Evolutionary conservation across 2,888 invertebrate species (phyloP).

Genomic region (Ormyrus thymus): DNA sequence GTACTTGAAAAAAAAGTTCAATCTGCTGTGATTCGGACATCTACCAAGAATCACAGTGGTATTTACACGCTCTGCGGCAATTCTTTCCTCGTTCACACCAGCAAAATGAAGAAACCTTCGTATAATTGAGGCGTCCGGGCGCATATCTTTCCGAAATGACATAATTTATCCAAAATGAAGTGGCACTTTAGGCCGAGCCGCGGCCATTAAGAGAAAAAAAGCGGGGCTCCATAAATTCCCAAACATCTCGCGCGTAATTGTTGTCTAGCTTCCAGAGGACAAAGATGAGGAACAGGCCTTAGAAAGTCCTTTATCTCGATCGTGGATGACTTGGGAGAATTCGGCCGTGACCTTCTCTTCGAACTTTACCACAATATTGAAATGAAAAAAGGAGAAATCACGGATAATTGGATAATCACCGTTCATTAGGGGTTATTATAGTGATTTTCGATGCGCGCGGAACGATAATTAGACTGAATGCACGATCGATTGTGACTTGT

Average conservation of each 20-base stretch:
- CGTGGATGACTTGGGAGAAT: conserved; percentile 30
- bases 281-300: conserved; percentile 1
- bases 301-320: conserved; percentile 28
- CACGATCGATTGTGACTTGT: conserved; percentile 45
- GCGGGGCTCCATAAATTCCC: background rate
- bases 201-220: background rate
- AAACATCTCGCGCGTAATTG: conserved; percentile 4
- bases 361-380: background rate
- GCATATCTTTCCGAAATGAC: conserved; percentile 10
- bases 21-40: too few relatives aligned
- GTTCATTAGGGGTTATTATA: conserved; percentile 45
- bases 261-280: background rate
- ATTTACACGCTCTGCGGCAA: background rate
- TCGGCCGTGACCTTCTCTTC: conserved; percentile 37
- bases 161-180: conserved; percentile 38
- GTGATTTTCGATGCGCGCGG: conserved; percentile 34
- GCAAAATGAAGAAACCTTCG: background rate
- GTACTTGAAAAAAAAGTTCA: too few relatives aligned
- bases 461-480: conserved; percentile 37
- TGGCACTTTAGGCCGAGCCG: conserved; percentile 20
- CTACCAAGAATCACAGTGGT: too few relatives aligned
- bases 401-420: conserved; percentile 46
- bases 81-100: conserved; percentile 19
- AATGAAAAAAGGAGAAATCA: background rate
- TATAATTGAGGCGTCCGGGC: conserved; percentile 40